Conservation (phyloP, 1,140 invertebrate genomes). For the Gonatopus flavifemur region DNA sequence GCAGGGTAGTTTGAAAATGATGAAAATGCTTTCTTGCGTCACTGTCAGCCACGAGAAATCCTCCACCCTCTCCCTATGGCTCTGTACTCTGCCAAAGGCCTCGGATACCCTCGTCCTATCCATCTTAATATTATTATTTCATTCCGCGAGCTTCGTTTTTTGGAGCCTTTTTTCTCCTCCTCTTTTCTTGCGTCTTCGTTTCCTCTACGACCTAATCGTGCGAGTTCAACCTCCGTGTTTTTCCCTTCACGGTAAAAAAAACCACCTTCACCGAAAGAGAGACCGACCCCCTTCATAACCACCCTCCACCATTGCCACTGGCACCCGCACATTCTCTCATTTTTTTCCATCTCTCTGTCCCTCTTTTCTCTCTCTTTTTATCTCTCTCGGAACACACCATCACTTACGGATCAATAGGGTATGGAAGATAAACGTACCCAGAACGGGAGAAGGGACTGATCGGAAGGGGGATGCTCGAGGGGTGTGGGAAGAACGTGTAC, state of each 20-base stretch:
- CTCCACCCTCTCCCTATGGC: conserved; percentile 13
- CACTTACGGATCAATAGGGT: conserved; percentile 51
- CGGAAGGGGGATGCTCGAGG: conserved; percentile 11
- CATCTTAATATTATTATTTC: conserved; percentile 55
- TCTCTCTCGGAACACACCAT: conserved; percentile 37
- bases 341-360: conserved; percentile 30
- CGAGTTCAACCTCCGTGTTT: conserved; percentile 33
- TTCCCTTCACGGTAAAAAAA: conserved; percentile 28
- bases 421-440: conserved; percentile 44
- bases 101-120: conserved; percentile 30
- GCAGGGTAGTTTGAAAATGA: conserved; percentile 37
- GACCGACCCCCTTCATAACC: no score
- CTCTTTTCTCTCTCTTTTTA: conserved; percentile 29
- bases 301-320: conserved; percentile 19
- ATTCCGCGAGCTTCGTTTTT: conserved; percentile 45
- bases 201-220: conserved; percentile 42
- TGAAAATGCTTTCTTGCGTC: conserved; percentile 38
- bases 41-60: conserved; percentile 38
- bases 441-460: conserved; percentile 19
- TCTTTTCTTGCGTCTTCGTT: neutral
- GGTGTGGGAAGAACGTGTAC: conserved; percentile 21
- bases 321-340: conserved; percentile 20
- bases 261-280: neutral
- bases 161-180: conserved; percentile 19
- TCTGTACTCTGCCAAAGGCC: neutral